Evolutionary conservation across 2,113 vertebrate genomes (phyloP).

Genomic region (Campylomormyrus tamandua): DNA sequence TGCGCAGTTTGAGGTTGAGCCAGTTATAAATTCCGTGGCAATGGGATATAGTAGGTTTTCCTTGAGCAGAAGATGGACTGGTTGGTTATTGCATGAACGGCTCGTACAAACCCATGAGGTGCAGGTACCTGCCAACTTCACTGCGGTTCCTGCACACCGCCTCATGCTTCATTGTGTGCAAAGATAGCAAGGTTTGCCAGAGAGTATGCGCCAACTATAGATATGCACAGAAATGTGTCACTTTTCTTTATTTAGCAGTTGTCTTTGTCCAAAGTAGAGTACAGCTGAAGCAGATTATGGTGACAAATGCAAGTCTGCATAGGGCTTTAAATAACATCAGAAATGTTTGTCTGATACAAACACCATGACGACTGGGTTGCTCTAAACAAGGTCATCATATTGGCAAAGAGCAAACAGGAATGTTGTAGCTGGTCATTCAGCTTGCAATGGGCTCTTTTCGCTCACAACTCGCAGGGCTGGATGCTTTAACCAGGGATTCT

Average conservation of each 20-base stretch:
- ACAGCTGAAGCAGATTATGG: background rate
- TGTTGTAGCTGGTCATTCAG: background rate
- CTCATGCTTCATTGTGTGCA: background rate
- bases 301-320: background rate
- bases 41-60: background rate
- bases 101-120: background rate
- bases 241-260: background rate
- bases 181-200: background rate
- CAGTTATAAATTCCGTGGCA: background rate
- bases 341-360: background rate
- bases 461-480: background rate
- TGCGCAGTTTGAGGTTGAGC: background rate
- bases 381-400: background rate
- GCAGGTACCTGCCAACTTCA: background rate
- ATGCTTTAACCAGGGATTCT: background rate
- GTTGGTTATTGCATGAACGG: background rate
- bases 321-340: background rate
- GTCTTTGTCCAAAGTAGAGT: background rate
- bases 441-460: background rate
- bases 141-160: background rate
- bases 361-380: background rate
- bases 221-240: background rate
- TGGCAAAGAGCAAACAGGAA: background rate
- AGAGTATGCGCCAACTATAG: background rate
- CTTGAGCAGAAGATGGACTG: background rate